These are phyloP conservation scores for Lampris incognitus DNA, from an alignment of 2,113 vertebrate genomes.

Conservation along the genomic window DNA sequence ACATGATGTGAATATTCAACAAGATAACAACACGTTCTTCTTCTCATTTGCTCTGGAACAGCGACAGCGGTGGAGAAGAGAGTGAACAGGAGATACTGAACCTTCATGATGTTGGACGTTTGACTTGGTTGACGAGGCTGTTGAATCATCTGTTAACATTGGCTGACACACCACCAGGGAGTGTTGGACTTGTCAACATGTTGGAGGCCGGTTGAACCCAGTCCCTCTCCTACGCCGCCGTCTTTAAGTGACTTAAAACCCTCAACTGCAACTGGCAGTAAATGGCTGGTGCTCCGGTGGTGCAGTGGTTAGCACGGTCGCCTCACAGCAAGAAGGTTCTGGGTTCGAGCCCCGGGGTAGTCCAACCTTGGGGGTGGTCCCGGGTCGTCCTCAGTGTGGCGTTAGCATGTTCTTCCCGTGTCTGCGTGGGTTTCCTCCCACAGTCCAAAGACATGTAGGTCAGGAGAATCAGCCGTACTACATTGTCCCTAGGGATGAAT, in stretches of 20 bases:
- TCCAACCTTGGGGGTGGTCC: too few species aligned
- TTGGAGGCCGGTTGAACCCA: slow-evolving; percentile 1
- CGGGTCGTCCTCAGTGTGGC: too few species aligned
- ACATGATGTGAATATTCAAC: slow-evolving; percentile 71
- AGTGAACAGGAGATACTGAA: slow-evolving; percentile 5
- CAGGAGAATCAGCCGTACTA: too few species aligned
- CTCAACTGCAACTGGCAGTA: too few species aligned
- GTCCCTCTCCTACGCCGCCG: slow-evolving; percentile 15
- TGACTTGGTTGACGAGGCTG: slow-evolving; percentile 55
- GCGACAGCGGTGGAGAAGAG: slow-evolving; percentile 27
- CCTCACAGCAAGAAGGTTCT: too few species aligned
- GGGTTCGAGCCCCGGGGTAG: too few species aligned
- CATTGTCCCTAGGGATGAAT: too few species aligned
- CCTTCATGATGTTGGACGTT: slow-evolving; percentile 16
- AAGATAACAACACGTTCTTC: slow-evolving; percentile 51
- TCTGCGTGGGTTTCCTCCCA: too few species aligned
- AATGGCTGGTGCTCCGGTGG: too few species aligned
- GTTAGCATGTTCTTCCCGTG: too few species aligned
- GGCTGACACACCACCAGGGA: slow-evolving; percentile 16
- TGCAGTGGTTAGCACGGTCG: too few species aligned
- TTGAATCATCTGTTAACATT: slow-evolving; percentile 36
- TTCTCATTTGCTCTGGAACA: slow-evolving; percentile 33
- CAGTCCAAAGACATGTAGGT: too few species aligned
- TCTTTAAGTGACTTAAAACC: not conserved
- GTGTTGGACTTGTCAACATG: slow-evolving; percentile 16